These are phyloP conservation scores for Myotis planiceps DNA, from an alignment of 2,797 vertebrate genomes.

Conservation along the genomic window DNA sequence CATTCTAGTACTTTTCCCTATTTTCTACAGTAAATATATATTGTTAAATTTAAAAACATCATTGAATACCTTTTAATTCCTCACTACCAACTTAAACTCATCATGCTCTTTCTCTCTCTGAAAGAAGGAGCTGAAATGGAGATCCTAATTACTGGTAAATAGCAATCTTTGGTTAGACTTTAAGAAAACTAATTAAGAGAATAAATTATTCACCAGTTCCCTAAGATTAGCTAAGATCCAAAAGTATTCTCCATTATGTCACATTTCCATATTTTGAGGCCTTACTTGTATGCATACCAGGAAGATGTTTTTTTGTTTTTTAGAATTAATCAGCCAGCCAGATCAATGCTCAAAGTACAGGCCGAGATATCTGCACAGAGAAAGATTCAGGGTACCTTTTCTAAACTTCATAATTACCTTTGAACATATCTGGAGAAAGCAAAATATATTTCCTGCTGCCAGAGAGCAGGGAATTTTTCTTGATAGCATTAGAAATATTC, in stretches of 20 bases:
- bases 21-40: not conserved
- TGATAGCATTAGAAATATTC: not conserved
- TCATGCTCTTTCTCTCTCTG: not conserved
- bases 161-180: not conserved
- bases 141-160: not conserved
- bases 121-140: not conserved
- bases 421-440: not conserved
- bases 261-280: constrained; percentile 5
- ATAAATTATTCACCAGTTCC: constrained; percentile 33
- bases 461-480: not conserved
- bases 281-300: not conserved
- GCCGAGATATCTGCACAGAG: not conserved
- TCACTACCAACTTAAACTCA: constrained; percentile 15
- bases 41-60: not conserved
- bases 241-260: not conserved
- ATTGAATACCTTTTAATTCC: not conserved
- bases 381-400: not conserved
- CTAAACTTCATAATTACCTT: not conserved
- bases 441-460: not conserved
- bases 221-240: not conserved
- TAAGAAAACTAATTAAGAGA: constrained; percentile 25
- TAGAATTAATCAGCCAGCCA: not conserved
- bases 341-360: not conserved
- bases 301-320: not conserved
- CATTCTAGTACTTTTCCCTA: not conserved